These are phyloP conservation scores for Notothenia coriiceps DNA, from an alignment of 2,113 vertebrate species.

Conservation along the genomic window DNA sequence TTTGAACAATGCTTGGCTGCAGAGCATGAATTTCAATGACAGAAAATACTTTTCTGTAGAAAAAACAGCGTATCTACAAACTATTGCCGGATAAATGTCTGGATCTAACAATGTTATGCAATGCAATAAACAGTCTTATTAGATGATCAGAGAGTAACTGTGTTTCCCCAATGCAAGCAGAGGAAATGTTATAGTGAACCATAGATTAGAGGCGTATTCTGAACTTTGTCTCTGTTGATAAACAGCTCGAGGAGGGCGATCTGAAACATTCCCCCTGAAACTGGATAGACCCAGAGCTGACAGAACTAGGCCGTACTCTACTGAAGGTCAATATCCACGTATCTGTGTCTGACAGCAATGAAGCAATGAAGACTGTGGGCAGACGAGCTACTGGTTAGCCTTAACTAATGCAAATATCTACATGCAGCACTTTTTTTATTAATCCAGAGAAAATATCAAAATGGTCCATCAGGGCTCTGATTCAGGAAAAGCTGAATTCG, in stretches of 20 bases:
- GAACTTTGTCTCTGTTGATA: constrained; percentile 78
- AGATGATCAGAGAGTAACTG: neutral
- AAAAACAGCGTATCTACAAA: neutral
- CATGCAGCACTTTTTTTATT: neutral
- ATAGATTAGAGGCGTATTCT: constrained; percentile 38
- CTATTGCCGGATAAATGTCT: neutral
- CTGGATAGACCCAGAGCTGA: constrained; percentile 71
- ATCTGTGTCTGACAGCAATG: constrained; percentile 2
- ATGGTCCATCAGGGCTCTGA: neutral
- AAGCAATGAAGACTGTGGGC: no score
- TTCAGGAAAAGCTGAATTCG: neutral
- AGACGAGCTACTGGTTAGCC: constrained; percentile 39
- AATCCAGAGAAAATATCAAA: neutral
- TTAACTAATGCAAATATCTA: constrained; percentile 2
- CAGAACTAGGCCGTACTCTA: constrained; percentile 15
- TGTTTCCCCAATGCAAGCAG: neutral
- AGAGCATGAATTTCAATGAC: no score
- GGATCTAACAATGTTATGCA: neutral
- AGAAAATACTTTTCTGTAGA: neutral
- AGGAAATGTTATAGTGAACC: constrained; percentile 27
- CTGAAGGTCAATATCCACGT: constrained; percentile 54
- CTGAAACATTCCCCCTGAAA: constrained; percentile 63
- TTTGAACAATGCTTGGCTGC: no score
- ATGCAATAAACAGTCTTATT: neutral
- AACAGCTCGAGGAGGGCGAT: constrained; percentile 34